A percentile compares a stretch with the other conserved stretches of the same genome.
These are phyloP conservation scores for Epistrophella euchroma DNA, from an alignment of 2,888 invertebrate species.

Conservation along the genomic window DNA sequence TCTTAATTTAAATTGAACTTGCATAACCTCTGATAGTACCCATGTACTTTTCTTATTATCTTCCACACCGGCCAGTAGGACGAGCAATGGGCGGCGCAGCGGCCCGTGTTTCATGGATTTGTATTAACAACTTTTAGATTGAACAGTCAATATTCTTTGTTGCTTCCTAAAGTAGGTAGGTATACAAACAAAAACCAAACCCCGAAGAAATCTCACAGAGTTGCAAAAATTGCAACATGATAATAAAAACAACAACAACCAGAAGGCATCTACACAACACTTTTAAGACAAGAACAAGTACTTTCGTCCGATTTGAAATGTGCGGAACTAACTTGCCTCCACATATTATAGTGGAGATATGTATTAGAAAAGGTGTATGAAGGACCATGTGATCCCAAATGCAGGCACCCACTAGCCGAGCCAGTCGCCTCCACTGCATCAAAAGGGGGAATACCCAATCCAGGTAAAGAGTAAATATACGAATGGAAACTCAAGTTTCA, in stretches of 20 bases:
- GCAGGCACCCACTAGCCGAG: constrained; percentile 54
- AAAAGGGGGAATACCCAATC: constrained; percentile 24
- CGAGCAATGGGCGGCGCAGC: constrained; percentile 60
- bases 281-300: constrained; percentile 58
- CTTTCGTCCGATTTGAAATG: constrained; percentile 16
- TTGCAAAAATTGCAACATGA: constrained; percentile 11
- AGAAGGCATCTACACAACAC: constrained; percentile 52
- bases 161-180: constrained; percentile 11
- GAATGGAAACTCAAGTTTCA: background rate
- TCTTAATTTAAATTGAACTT: constrained; percentile 65
- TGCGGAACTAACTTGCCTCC: constrained; percentile 3
- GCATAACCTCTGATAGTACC: constrained; percentile 42
- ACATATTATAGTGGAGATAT: background rate
- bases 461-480: background rate
- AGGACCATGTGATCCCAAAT: constrained; percentile 45
- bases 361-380: constrained; percentile 64
- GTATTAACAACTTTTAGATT: constrained; percentile 71
- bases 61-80: constrained; percentile 44
- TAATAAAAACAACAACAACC: constrained; percentile 50
- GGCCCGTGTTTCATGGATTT: constrained; percentile 58
- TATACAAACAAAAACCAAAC: constrained; percentile 30
- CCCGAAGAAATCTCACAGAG: constrained; percentile 48
- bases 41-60: constrained; percentile 4
- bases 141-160: constrained; percentile 67
- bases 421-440: constrained; percentile 6